Evolutionary conservation across 2,888 invertebrate species (phyloP).

Genomic region (Dyspetes luteomarginatus): DNA sequence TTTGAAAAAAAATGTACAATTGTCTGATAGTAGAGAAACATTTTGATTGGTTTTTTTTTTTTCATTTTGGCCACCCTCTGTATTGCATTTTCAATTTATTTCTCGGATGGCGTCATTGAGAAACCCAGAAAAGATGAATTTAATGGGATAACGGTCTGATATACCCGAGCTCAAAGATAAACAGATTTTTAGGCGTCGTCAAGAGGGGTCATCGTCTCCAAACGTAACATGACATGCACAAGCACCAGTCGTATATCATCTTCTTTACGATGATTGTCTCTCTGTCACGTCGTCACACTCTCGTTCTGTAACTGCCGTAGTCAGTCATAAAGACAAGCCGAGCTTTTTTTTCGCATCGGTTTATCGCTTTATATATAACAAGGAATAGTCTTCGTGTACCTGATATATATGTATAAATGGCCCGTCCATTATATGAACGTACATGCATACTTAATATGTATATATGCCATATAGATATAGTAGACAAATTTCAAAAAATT

Average conservation of each 20-base stretch:
- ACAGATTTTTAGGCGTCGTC: constrained; percentile 27
- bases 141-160: constrained; percentile 1
- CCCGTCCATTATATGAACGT: not conserved
- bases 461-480: not conserved
- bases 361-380: not conserved
- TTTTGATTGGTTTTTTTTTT: no score
- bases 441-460: not conserved
- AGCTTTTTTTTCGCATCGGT: constrained; percentile 4
- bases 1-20: no score
- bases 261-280: constrained; percentile 70
- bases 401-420: not conserved
- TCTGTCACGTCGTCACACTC: constrained; percentile 67
- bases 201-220: constrained; percentile 28
- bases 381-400: no score
- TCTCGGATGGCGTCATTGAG: no score
- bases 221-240: not conserved
- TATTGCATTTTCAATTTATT: no score
- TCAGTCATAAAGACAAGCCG: constrained; percentile 60
- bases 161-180: constrained; percentile 10
- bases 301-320: constrained; percentile 50
- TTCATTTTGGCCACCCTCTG: no score
- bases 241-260: constrained; percentile 68
- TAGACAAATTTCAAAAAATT: not conserved
- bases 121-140: not conserved
- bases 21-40: no score